Evolutionary conservation across 2,113 vertebrate species (phyloP), one percentile per base, ranked within the genome.

Genomic region (Panthera tigris): DNA sequence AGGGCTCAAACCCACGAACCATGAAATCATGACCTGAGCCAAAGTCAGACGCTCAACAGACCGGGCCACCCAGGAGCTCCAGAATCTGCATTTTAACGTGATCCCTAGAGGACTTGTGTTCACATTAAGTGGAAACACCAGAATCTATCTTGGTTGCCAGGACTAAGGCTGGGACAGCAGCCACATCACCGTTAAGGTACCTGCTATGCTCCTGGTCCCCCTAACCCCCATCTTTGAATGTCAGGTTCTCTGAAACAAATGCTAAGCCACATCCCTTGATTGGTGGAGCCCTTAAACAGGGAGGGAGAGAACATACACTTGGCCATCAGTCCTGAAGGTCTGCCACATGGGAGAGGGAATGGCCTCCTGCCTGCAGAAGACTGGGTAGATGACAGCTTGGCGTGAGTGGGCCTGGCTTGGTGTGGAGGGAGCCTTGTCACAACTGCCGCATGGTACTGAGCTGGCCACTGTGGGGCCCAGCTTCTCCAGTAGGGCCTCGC

Each of bases 391-490:
- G 45, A 76, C 76, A 61, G 36, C 36, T 89, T 31, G 81, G 18
- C 36, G 8, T 41, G 33, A 19, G 1, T 2, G 33, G 21, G 5
- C 19, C 9, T 36, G 69, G 61, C 19, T 61, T 31, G 89, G 6
- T 4, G 39, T 48, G 4, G 7, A 52, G 18, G 33, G 25, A n/a
- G 23, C 36, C 21, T 0, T 13, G 10, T 3, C 63, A 29, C 15
- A 83, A 19, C 12, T 25, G 11, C 41, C 50, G 8, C 0, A 0
- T 71, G 66, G 89, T 23, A 45, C 68, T 5, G 16, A 23, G 39
- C 29, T 41, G 27, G 31, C 5, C 16, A 1, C 14, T 1, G 0
- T 16, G 45, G 82, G 73, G 21, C 5, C 76, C 45, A 33, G 0
- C 9, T 55, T 52, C 13, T 7, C 16, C 45, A 50, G 33, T 1